Evolutionary conservation across 2,113 vertebrate genomes (phyloP), one percentile per base, ranked within the genome.

Genomic region (Penelope pileata): DNA sequence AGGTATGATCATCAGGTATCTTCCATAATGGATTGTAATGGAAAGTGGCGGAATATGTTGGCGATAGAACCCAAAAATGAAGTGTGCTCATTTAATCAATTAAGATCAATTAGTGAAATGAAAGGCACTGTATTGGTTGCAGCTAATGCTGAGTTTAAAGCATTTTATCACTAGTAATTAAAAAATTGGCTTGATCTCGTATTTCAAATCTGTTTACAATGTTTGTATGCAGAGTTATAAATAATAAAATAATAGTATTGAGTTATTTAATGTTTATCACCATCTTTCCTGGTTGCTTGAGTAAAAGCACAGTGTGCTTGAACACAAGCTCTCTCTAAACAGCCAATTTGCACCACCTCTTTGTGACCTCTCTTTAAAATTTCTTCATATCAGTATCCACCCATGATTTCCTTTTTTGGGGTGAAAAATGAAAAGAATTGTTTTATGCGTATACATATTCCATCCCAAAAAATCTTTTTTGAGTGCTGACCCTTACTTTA

Each of bases 91-190:
- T 88, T 90, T 74, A 93, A 91, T 86, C 83, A 90, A 94, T 96
- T 93, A 80, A 59, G 68, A 74, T 92, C 9, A 7, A 85, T 91
- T 77, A 88, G 79, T 36, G 29, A 42, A 92, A 66, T 88, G 85
- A 60, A 77, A 94, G 42, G 54, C 32, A 26, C 32, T 48, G 50
- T 67, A 51, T n/a, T 73, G 64, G 85, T 77, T 80, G 75, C 45
- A 79, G 63, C 54, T 93, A 91, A 93, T 91, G 84, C n/a, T 54
- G 53, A 91, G 16, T 86, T 96, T 91, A 91, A 94, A 90, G 59
- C 51, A 47, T 86, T 97, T 93, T 91, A 90, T 95, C 68, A 63
- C 15, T 42, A 56, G 58, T 66, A 73, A 91, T 91, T 82, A 83
- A 77, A 34, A 94, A 92, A 79, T 51, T 42, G 40, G 81, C 78